A percentile compares a stretch with the other conserved stretches of the same genome.
These are phyloP conservation scores for Meloidogyne chitwoodi DNA, from an alignment of 1,140 invertebrate genomes.

Conservation along the genomic window DNA sequence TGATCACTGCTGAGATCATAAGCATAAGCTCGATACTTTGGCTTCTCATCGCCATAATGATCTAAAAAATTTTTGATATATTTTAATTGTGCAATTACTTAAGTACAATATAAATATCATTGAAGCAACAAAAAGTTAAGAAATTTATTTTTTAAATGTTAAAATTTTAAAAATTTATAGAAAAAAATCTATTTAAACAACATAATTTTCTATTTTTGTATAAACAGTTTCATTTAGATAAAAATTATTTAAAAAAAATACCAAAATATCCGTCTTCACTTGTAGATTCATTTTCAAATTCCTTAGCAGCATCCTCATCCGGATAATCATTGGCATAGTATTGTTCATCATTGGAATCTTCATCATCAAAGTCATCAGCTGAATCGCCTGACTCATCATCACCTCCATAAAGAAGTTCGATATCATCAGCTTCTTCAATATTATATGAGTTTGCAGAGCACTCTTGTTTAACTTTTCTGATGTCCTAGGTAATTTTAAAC, in stretches of 20 bases:
- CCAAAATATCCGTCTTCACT: conserved; percentile 27
- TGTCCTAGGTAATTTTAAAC: not conserved
- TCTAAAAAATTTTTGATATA: not conserved
- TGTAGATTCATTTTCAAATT: conserved; percentile 28
- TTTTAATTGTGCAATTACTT: too few species aligned
- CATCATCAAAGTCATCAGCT: conserved; percentile 33
- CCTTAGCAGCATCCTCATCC: conserved; percentile 36
- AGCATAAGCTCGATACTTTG: conserved; percentile 6
- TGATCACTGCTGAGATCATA: not conserved
- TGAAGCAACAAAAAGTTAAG: too few species aligned
- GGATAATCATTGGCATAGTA: conserved; percentile 50
- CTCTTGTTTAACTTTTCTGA: not conserved
- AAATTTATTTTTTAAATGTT: too few species aligned
- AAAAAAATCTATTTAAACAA: too few species aligned
- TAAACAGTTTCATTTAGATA: too few species aligned
- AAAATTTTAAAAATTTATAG: too few species aligned
- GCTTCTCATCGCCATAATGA: conserved; percentile 14
- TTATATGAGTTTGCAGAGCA: not conserved
- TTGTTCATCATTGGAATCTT: conserved; percentile 44
- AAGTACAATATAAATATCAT: too few species aligned
- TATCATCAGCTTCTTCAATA: conserved; percentile 20
- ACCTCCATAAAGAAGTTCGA: conserved; percentile 26
- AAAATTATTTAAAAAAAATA: not conserved
- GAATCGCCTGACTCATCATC: conserved; percentile 18
- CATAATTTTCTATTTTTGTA: too few species aligned